A percentile compares a stretch with the other conserved stretches of the same genome.
phyloP scores from a whole-genome alignment of 2,888 invertebrate genomes.

The Criorhina ranunculi region DNA sequence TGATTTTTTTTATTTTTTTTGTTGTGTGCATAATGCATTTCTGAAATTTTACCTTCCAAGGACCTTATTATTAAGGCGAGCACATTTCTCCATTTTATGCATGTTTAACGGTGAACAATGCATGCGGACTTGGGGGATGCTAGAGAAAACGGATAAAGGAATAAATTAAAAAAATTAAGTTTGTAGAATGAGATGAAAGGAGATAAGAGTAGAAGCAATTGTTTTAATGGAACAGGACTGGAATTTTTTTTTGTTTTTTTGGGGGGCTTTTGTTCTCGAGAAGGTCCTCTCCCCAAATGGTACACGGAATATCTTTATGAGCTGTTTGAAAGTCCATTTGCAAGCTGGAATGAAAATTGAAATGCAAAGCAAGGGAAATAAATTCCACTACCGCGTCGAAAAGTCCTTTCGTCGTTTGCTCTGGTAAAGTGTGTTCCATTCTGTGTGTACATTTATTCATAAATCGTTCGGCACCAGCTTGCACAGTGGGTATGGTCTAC shows the following conservation, averaged over 20 bases:
- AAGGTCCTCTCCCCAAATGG: too few relatives aligned
- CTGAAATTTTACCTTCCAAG: conserved; percentile 2
- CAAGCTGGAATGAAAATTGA: too few relatives aligned
- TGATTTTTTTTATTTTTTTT: neutral
- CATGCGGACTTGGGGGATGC: neutral
- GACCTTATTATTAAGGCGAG: conserved; percentile 15
- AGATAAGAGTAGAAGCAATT: conserved; percentile 13
- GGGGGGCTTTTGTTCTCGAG: neutral
- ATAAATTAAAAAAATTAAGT: conserved; percentile 15
- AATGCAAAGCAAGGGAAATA: too few relatives aligned
- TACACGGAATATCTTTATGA: too few relatives aligned
- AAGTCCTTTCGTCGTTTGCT: too few relatives aligned
- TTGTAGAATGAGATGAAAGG: neutral
- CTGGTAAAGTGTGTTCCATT: too few relatives aligned
- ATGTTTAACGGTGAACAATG: conserved; percentile 21
- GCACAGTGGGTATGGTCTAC: too few relatives aligned
- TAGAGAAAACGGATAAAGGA: neutral
- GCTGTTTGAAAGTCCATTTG: too few relatives aligned
- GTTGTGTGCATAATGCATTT: conserved; percentile 12
- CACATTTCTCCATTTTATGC: conserved; percentile 3
- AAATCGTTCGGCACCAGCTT: too few relatives aligned
- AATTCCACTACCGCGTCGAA: too few relatives aligned
- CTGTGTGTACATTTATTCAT: too few relatives aligned
- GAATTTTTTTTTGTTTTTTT: too few relatives aligned
- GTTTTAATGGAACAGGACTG: neutral